These are phyloP conservation scores for Imbricaverruca yamaguchii DNA, from an alignment of 2,888 invertebrate genomes.

Conservation along the genomic window DNA sequence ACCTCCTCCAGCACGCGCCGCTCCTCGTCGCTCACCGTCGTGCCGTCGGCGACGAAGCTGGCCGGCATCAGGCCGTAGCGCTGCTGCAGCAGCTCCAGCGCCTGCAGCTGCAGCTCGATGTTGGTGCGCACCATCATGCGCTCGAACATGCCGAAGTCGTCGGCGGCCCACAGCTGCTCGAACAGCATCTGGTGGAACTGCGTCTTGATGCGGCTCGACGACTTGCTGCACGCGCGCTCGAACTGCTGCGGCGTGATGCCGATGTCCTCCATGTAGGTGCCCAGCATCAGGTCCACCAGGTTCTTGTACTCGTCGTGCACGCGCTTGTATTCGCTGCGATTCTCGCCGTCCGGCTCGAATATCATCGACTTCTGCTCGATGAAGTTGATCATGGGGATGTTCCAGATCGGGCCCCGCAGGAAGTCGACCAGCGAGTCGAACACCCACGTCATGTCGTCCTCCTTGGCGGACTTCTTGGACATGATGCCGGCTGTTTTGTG, in stretches of 20 bases:
- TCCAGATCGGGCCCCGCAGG: constrained; percentile 86
- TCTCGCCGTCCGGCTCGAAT: constrained; percentile 60
- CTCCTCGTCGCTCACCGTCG: constrained; percentile 11
- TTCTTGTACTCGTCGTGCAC: constrained; percentile 81
- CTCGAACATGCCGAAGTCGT: constrained; percentile 80
- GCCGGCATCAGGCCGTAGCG: constrained; percentile 59
- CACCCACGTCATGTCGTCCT: constrained; percentile 67
- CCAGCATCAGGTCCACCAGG: constrained; percentile 81
- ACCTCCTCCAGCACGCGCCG: constrained; percentile 4
- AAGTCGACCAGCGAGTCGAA: constrained; percentile 87
- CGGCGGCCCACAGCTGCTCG: constrained; percentile 85
- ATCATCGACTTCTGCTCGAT: constrained; percentile 87
- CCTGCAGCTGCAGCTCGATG: constrained; percentile 81
- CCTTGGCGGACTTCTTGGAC: constrained; percentile 24
- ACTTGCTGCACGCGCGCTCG: constrained; percentile 59
- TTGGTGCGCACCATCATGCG: constrained; percentile 90
- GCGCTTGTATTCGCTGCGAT: constrained; percentile 50
- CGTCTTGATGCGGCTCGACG: constrained; percentile 43
- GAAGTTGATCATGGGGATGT: constrained; percentile 79
- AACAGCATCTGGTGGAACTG: constrained; percentile 54
- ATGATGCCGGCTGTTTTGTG: not conserved
- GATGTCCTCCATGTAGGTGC: constrained; percentile 87
- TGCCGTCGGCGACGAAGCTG: constrained; percentile 45
- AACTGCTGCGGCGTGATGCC: constrained; percentile 81
- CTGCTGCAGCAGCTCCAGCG: constrained; percentile 71